A percentile compares a stretch with the other conserved stretches of the same genome.
Conservation (phyloP, 1,140 invertebrate genomes). For the Condylostylus longicornis region DNA sequence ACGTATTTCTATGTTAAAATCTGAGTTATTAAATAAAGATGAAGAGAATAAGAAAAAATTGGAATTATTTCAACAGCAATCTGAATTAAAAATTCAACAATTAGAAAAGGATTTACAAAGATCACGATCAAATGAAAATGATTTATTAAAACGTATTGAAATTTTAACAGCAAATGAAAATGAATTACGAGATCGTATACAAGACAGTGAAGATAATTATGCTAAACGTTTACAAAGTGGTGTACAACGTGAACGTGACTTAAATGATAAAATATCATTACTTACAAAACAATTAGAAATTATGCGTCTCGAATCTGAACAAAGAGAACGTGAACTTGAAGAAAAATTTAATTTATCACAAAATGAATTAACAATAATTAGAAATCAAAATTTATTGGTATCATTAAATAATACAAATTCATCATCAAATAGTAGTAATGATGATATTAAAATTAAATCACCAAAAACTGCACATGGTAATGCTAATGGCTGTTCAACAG, state of each 20-base stretch:
- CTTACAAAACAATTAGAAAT: conserved; percentile 20
- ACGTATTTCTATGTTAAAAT: conserved; percentile 17
- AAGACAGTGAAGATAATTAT: conserved; percentile 15
- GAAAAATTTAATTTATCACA: conserved; percentile 22
- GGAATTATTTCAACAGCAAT: conserved; percentile 16
- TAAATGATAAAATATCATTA: conserved; percentile 17
- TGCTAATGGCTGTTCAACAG: too few relatives aligned
- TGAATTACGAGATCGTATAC: conserved; percentile 20
- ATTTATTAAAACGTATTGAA: conserved; percentile 20
- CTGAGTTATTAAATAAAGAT: conserved; percentile 18
- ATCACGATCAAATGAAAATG: conserved; percentile 19
- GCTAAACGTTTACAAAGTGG: conserved; percentile 15
- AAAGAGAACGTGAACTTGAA: conserved; percentile 19
- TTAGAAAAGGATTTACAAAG: conserved; percentile 15
- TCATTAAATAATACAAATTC: too few relatives aligned
- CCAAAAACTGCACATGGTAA: too few relatives aligned
- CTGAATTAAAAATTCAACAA: conserved; percentile 17
- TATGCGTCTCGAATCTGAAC: conserved; percentile 14
- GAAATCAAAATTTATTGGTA: too few relatives aligned
- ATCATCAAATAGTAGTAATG: too few relatives aligned
- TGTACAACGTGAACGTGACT: conserved; percentile 21
- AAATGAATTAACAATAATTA: conserved; percentile 30
- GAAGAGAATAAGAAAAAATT: conserved; percentile 17
- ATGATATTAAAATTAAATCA: too few relatives aligned
- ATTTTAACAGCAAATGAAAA: conserved; percentile 19